phyloP scores from a whole-genome alignment of 2,113 vertebrate species.

The Tetrax tetrax region DNA sequence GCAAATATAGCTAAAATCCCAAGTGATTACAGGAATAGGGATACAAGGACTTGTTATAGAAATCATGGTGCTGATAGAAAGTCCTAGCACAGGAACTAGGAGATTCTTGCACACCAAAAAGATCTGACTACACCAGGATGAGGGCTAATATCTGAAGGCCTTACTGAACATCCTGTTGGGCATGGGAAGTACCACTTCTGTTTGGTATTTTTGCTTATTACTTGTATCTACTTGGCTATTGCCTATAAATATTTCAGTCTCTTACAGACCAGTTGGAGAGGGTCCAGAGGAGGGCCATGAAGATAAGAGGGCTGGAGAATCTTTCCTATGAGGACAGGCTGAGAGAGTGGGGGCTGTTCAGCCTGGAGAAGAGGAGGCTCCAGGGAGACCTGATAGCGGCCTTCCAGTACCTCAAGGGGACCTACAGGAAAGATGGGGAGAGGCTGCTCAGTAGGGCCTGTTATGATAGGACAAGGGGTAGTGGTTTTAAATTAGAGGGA shows the following conservation, averaged over 20 bases:
- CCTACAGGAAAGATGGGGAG: too few species aligned
- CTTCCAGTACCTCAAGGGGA: too few species aligned
- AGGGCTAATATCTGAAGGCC: background rate
- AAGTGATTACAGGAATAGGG: accelerated
- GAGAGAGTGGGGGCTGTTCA: too few species aligned
- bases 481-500: too few species aligned
- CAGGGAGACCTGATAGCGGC: too few species aligned
- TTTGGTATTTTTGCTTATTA: background rate
- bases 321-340: too few species aligned
- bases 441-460: too few species aligned
- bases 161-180: background rate
- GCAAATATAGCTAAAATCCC: background rate
- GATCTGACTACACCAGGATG: background rate
- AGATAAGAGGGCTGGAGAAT: too few species aligned
- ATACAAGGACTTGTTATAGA: background rate
- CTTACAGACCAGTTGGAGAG: background rate
- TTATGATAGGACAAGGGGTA: too few species aligned
- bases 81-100: background rate
- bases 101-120: background rate
- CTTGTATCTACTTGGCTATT: background rate
- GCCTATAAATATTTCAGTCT: background rate
- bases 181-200: background rate
- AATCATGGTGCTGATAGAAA: background rate
- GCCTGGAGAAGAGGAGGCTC: too few species aligned
- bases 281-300: too few species aligned